These are phyloP conservation scores for Micoletzkya japonica DNA, from an alignment of 2,888 invertebrate species.

Conservation along the genomic window DNA sequence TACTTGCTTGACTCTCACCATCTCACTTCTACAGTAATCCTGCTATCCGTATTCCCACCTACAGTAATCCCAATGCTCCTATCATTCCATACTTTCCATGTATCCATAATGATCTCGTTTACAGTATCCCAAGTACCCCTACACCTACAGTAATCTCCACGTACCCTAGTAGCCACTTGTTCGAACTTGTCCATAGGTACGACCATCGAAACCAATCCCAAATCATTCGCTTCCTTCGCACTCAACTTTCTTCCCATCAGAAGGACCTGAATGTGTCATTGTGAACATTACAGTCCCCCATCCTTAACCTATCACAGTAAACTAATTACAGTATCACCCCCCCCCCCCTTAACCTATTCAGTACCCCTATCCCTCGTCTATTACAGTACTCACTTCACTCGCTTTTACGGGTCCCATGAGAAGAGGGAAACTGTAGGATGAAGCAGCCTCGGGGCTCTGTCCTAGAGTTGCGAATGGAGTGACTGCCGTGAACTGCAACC, in stretches of 20 bases:
- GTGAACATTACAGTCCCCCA: not conserved
- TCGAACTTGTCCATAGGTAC: slow-evolving; percentile 10
- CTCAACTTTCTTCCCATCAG: slow-evolving; percentile 78
- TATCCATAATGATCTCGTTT: not conserved
- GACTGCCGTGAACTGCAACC: slow-evolving; percentile 78
- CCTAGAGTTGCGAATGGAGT: slow-evolving; percentile 86
- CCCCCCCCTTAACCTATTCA: not conserved
- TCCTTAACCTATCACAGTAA: not conserved
- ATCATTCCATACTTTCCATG: not conserved
- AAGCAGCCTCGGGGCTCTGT: slow-evolving; percentile 85
- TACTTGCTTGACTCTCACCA: not conserved
- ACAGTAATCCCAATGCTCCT: not conserved
- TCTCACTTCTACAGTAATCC: not conserved
- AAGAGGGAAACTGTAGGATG: slow-evolving; percentile 81
- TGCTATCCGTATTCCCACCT: not conserved
- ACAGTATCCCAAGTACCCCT: not conserved
- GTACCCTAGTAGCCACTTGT: slow-evolving; percentile 11
- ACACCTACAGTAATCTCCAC: slow-evolving; percentile 3
- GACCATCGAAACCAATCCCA: slow-evolving; percentile 80
- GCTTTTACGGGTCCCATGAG: slow-evolving; percentile 82
- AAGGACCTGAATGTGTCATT: slow-evolving; percentile 66
- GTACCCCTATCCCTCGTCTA: not conserved
- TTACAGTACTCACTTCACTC: slow-evolving; percentile 33
- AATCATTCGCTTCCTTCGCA: slow-evolving; percentile 78
- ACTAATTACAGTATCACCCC: not conserved